Conservation (phyloP, 2,113 vertebrate genomes). For the Dicrurus megarhynchus region DNA sequence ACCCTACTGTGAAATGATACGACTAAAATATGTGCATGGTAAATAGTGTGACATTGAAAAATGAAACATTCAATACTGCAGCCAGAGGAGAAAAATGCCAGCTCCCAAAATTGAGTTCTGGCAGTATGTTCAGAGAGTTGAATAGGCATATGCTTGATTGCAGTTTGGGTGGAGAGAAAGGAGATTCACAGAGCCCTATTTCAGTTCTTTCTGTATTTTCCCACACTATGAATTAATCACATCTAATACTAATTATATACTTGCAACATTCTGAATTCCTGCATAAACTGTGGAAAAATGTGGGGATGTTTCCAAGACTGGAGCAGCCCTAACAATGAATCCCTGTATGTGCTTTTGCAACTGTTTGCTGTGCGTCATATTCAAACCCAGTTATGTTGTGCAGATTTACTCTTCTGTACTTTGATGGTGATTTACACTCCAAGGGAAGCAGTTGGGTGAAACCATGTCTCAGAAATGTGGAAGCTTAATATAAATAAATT, state of each 20-base stretch:
- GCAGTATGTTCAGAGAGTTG: slow-evolving; percentile 26
- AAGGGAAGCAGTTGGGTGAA: slow-evolving; percentile 47
- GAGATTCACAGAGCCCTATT: slow-evolving; percentile 32
- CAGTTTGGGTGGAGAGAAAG: slow-evolving; percentile 34
- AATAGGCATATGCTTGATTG: slow-evolving; percentile 31
- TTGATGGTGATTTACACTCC: slow-evolving; percentile 54
- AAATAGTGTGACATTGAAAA: slow-evolving; percentile 60
- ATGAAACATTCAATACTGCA: slow-evolving; percentile 14
- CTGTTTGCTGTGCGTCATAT: slow-evolving; percentile 60
- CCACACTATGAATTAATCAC: slow-evolving; percentile 68
- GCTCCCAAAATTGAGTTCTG: slow-evolving; percentile 39
- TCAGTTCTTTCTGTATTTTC: slow-evolving; percentile 62
- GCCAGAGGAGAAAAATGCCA: slow-evolving; percentile 29
- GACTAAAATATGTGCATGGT: slow-evolving; percentile 45
- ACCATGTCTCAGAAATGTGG: slow-evolving; percentile 31
- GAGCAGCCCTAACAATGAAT: slow-evolving; percentile 36
- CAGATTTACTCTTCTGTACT: slow-evolving; percentile 47
- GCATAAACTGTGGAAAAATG: slow-evolving; percentile 69
- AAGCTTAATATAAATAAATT: slow-evolving; percentile 58
- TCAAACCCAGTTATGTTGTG: slow-evolving; percentile 32
- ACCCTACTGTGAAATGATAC: slow-evolving; percentile 17
- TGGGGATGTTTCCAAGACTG: slow-evolving; percentile 56
- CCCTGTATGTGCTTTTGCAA: slow-evolving; percentile 35
- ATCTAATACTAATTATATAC: slow-evolving; percentile 70
- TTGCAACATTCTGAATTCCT: slow-evolving; percentile 68